Conservation (phyloP, 2,888 invertebrate genomes). For the Drosophila meridiana region DNA sequence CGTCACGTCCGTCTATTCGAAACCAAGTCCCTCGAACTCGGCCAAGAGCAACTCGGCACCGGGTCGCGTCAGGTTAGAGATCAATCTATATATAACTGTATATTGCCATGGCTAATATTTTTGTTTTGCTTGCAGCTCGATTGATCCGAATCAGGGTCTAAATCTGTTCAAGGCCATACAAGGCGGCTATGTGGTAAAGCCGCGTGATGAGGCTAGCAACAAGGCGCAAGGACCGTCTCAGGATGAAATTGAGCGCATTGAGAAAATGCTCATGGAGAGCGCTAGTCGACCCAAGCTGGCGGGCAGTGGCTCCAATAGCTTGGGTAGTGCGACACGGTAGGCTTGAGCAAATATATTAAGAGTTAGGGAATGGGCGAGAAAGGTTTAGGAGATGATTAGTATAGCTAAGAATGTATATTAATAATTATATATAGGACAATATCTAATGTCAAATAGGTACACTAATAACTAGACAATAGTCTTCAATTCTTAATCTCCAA, state of each 20-base stretch:
- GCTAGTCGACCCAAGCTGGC: conserved; percentile 82
- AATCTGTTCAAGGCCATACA: conserved; percentile 85
- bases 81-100: accelerated
- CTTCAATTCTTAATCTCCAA: neutral
- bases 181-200: conserved; percentile 88
- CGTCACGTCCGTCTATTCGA: conserved; percentile 84
- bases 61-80: conserved; percentile 83
- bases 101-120: neutral
- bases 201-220: conserved; percentile 89
- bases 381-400: neutral
- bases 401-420: no score
- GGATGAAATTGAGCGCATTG: conserved; percentile 87
- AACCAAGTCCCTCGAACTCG: conserved; percentile 85
- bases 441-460: neutral
- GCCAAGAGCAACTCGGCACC: conserved; percentile 85
- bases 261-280: conserved; percentile 86
- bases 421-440: no score
- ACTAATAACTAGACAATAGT: neutral
- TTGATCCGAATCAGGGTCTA: conserved; percentile 85
- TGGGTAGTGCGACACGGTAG: conserved; percentile 85
- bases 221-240: conserved; percentile 88
- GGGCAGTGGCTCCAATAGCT: conserved; percentile 85
- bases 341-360: conserved; percentile 7
- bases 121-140: conserved; percentile 76
- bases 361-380: neutral